Base-by-base conservation (phyloP, 1,140 invertebrate genomes). In the Trichonephila clavipes region DNA sequence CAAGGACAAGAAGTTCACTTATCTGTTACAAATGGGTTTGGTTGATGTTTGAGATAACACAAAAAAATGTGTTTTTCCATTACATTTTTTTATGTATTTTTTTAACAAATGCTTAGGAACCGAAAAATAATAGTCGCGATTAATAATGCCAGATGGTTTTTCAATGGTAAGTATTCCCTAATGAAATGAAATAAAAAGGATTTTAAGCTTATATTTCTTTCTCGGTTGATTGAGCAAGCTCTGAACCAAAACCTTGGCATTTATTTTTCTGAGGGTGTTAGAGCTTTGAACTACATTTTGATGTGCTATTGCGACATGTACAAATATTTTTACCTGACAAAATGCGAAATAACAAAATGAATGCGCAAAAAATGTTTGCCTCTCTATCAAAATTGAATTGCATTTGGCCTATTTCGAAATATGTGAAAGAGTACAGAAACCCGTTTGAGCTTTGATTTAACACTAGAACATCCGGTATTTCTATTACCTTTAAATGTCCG, bases 1-100 rank as follows among this genome's bases (percentile, higher is more conserved):
- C 90, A 92, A 92, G 90, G 90, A 92, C 90, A 92, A 92, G 69
- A 59, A 18, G 61, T 66, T 92, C 90, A 85, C 34, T 86, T 85
- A 85, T 83, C 81, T 92, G 90, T 92, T 44, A 86, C 90, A 85
- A 92, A 92, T 86, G 90, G 82, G 62, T 92, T 92, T 40, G 21
- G 72, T 61, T 21, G 59, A 24, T 58, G 24, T 88, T 40, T 16
- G 86, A 88, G 59, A 88, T 66, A 51, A 66, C 44, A n/a, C 14
- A 85, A 85, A 59, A 58, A 85, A 85, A 28, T 85, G 83, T 1
- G 24, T 51, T 24, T 10, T 21, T 85, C 2, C n/a, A 51, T 12
- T 51, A 51, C 7, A 51, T 12, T 10, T 51, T 51, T 51, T 0
- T 40, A 1, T 3, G 18, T 40, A 1, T 28, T 82, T 82, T 44